Conservation (phyloP, 2,888 invertebrate genomes). For the Matsumyia berberina region DNA sequence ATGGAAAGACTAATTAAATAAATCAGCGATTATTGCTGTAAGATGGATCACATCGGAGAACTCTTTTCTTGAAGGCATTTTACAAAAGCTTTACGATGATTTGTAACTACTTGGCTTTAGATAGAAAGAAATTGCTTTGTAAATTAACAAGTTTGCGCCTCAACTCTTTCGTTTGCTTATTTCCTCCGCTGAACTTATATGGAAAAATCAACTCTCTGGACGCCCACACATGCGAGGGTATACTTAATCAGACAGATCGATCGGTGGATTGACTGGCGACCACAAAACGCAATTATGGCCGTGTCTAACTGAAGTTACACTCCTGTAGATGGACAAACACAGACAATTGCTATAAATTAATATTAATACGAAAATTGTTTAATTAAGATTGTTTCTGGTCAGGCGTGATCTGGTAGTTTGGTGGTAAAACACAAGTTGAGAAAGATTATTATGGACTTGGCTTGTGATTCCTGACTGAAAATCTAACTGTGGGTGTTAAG, state of each 20-base stretch:
- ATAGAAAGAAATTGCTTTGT: conserved; percentile 27
- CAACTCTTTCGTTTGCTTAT: conserved; percentile 57
- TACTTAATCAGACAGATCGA: conserved; percentile 54
- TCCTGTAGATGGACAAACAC: conserved; percentile 55
- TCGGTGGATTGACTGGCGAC: conserved; percentile 53
- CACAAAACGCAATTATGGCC: conserved; percentile 55
- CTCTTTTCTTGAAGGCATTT: neutral
- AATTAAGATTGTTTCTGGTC: conserved; percentile 57
- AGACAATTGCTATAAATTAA: conserved; percentile 68
- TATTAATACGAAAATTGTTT: conserved; percentile 71
- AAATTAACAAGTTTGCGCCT: conserved; percentile 59
- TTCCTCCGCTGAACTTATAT: neutral
- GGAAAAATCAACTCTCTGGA: conserved; percentile 38
- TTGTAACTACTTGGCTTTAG: conserved; percentile 17
- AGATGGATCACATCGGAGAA: conserved; percentile 9
- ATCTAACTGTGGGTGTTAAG: conserved; percentile 28
- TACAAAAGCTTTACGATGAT: conserved; percentile 10
- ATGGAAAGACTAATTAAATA: conserved; percentile 36
- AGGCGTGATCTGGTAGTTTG: conserved; percentile 42
- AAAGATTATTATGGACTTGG: conserved; percentile 36
- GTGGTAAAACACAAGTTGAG: conserved; percentile 6
- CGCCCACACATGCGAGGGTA: conserved; percentile 40
- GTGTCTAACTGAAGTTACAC: conserved; percentile 66
- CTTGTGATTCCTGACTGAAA: conserved; percentile 28
- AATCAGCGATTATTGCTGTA: conserved; percentile 47